Base-by-base conservation (phyloP, 1,140 invertebrate species). In the Cotesia vestalis region DNA sequence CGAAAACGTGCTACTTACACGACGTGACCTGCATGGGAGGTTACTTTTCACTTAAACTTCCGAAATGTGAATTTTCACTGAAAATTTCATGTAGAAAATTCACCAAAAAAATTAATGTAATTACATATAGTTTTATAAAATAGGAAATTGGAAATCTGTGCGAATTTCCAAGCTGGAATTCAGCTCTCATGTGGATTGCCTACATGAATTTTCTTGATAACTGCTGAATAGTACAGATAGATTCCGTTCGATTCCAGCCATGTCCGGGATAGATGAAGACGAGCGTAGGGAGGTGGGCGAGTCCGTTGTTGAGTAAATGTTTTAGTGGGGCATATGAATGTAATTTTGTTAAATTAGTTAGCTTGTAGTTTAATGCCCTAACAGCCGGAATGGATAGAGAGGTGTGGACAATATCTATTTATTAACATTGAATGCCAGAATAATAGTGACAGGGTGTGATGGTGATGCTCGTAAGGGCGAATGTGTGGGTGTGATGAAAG, bases 401-500 rank as follows among this genome's bases (percentile, higher is more conserved):
- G 51, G 66, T 62, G 66, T 67, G 66, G 53, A 67, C 66, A 67
- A 67, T 67, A 67, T 67, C 66, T 67, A 67, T 67, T 67, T 67
- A 67, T 67, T 51, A 73, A 63, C 62, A 64, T 73, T 63, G 61
- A 64, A 55, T 69, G 52, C 67, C 51, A 70, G 57, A 73, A 55
- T 67, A 64, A 73, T 66, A 73, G 61, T 70, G 72, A 74, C 60
- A 75, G 71, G 40, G 40, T 46, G 40, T 46, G 40, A 46, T 46
- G 40, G 6, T 46, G 40, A 46, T 46, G 8, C 6, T 46, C 11
- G 40, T 46, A 11, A 11, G 69, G 14, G 66, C 52, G 74, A 73
- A 69, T 73, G 75, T 36, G 69, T 69, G 72, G 76, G 71, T 77
- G 73, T 74, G 77, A 75, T 79, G 71, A 76, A 77, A 77, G 78